phyloP scores from a whole-genome alignment of 2,888 invertebrate genomes.

The Mactromeris polynyma region DNA sequence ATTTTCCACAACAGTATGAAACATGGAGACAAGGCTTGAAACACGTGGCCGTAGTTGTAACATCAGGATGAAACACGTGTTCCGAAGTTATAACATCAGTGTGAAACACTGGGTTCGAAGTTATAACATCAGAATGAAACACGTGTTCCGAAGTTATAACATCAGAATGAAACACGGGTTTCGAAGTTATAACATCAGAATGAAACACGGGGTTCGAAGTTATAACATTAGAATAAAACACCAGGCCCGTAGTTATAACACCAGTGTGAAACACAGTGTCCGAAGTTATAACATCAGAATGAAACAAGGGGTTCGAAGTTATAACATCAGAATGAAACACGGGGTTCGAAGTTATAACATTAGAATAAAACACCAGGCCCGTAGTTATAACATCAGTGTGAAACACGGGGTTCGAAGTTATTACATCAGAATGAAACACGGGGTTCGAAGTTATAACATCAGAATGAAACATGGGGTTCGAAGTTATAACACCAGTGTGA shows the following conservation, averaged over 20 bases:
- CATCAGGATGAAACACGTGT: not conserved
- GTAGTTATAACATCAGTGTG: no score
- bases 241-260: not conserved
- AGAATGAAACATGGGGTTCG: not conserved
- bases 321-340: not conserved
- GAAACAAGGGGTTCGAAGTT: not conserved
- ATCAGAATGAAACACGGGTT: not conserved
- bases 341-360: not conserved
- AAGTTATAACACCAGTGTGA: not conserved
- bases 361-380: not conserved
- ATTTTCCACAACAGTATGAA: no score
- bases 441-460: not conserved
- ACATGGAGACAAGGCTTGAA: no score
- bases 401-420: not conserved
- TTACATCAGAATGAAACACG: not conserved
- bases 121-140: not conserved
- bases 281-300: not conserved
- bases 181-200: not conserved
- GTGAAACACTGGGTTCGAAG: not conserved
- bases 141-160: not conserved
- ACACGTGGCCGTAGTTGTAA: no score
- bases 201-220: not conserved
- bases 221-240: not conserved
- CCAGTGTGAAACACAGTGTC: not conserved
- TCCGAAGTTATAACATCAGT: not conserved